These are phyloP conservation scores for Hoplias malabaricus DNA, from an alignment of 2,113 vertebrate species.

Conservation along the genomic window DNA sequence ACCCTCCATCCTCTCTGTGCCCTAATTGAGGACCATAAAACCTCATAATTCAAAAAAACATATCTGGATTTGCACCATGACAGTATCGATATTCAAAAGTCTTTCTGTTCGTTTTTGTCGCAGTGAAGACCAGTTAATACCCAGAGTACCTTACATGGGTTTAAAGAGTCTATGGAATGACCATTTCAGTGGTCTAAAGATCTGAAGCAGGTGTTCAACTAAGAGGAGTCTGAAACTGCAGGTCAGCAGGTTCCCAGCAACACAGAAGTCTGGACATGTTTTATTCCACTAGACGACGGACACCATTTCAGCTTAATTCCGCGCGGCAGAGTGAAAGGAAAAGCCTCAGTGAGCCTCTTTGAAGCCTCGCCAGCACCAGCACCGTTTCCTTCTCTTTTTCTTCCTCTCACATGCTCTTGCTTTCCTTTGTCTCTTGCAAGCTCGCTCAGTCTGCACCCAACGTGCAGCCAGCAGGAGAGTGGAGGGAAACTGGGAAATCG, in stretches of 20 bases:
- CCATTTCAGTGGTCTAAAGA: too few species aligned
- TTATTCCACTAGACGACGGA: not conserved
- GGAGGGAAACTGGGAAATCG: conserved; percentile 18
- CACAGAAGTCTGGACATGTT: not conserved
- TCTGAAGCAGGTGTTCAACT: not conserved
- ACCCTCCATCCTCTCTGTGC: too few species aligned
- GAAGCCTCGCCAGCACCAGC: conserved; percentile 2
- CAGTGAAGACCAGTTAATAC: too few species aligned
- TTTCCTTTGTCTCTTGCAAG: not conserved
- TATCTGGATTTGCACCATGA: too few species aligned
- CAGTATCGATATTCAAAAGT: too few species aligned
- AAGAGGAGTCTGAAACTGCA: not conserved
- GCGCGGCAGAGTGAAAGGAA: conserved; percentile 8
- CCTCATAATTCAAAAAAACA: too few species aligned
- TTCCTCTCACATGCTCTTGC: not conserved
- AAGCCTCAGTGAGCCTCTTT: conserved; percentile 35
- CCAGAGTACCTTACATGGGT: too few species aligned
- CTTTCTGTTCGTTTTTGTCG: too few species aligned
- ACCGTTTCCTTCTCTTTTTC: not conserved
- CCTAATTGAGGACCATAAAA: too few species aligned
- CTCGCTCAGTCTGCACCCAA: not conserved
- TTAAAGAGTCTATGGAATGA: too few species aligned
- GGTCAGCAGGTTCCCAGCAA: not conserved
- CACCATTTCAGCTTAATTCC: conserved; percentile 20
- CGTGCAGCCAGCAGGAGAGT: not conserved